These are phyloP conservation scores for Sebastes taczanowskii DNA, from an alignment of 2,797 vertebrate species.

Conservation along the genomic window DNA sequence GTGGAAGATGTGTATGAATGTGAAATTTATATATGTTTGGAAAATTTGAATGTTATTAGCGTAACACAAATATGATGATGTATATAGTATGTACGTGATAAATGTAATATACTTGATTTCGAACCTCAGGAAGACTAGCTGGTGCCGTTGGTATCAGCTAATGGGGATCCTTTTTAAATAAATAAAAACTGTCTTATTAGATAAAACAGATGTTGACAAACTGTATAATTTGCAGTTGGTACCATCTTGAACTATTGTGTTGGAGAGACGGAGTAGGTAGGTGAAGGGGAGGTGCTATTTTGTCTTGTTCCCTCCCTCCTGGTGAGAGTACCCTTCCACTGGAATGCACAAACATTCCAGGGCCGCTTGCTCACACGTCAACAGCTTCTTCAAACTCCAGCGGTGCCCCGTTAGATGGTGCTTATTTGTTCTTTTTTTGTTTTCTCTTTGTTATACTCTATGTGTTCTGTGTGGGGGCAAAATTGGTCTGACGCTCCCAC, in stretches of 20 bases:
- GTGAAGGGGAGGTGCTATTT: conserved; percentile 6
- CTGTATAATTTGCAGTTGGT: neutral
- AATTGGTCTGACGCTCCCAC: neutral
- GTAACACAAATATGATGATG: no score
- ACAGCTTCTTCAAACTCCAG: conserved; percentile 38
- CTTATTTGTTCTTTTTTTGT: neutral
- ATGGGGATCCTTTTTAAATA: no score
- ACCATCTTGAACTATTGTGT: neutral
- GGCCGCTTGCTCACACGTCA: conserved; percentile 51
- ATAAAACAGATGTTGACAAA: no score
- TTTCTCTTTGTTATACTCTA: neutral
- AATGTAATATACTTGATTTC: no score
- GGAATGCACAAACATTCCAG: conserved; percentile 78
- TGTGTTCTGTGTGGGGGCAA: neutral
- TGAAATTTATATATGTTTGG: no score
- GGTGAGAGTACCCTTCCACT: conserved; percentile 33
- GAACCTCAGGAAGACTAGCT: no score
- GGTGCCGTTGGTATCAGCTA: no score
- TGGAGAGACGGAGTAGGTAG: neutral
- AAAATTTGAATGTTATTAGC: no score
- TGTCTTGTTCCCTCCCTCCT: conserved; percentile 31
- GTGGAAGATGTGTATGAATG: no score
- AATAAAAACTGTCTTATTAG: no score
- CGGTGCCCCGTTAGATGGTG: neutral
- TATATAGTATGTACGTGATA: no score